A percentile compares a stretch with the other conserved stretches of the same genome.
These are phyloP conservation scores for Anthoscopus minutus DNA, from an alignment of 2,113 vertebrate genomes.

Conservation along the genomic window DNA sequence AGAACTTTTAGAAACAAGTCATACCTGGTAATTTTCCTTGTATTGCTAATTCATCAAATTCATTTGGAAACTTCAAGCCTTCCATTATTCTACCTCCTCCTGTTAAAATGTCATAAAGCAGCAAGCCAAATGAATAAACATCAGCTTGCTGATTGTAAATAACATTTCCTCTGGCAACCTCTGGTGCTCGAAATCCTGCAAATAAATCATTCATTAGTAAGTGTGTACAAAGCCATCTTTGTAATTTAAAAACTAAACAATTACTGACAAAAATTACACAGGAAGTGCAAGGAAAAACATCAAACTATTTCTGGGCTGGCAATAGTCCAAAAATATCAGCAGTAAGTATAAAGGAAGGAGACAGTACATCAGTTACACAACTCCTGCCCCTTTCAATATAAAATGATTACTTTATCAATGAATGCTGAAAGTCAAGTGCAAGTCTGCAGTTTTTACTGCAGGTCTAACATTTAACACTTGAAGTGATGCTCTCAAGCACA, in stretches of 20 bases:
- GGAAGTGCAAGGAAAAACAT: not conserved
- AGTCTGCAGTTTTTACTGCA: not conserved
- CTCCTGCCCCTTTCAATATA: not conserved
- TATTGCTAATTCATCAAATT: conserved; percentile 94
- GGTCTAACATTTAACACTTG: not conserved
- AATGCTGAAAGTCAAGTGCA: not conserved
- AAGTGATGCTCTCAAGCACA: not conserved
- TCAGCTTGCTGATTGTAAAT: conserved; percentile 97
- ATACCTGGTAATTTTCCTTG: conserved; percentile 92
- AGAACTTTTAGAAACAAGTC: not conserved
- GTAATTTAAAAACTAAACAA: not conserved
- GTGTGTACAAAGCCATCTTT: not conserved
- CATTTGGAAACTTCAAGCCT: conserved; percentile 94
- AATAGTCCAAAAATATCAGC: not conserved
- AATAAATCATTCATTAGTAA: conserved; percentile 31
- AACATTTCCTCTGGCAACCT: conserved; percentile 91
- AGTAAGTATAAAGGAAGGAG: not conserved
- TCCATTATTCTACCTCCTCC: conserved; percentile 88
- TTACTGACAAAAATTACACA: not conserved
- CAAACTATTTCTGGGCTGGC: not conserved
- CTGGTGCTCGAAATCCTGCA: conserved; percentile 90
- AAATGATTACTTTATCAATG: not conserved
- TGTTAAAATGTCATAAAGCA: conserved; percentile 94
- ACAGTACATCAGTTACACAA: not conserved
- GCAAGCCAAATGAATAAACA: conserved; percentile 92